phyloP scores from a whole-genome alignment of 1,140 invertebrate genomes.

The Potamilus streckersoni region DNA sequence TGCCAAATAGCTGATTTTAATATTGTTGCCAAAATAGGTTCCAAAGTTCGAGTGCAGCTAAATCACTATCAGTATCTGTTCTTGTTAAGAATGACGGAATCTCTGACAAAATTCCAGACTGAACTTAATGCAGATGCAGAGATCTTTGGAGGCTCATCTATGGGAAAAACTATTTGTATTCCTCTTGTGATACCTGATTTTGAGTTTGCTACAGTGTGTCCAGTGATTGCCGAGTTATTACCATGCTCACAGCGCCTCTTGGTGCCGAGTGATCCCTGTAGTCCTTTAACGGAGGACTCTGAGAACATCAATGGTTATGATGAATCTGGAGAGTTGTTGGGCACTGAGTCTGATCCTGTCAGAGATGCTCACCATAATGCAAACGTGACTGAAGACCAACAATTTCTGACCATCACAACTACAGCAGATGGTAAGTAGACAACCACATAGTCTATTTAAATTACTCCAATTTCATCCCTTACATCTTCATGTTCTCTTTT shows the following conservation, averaged over 20 bases:
- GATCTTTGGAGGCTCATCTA: constrained; percentile 68
- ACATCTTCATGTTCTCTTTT: background rate
- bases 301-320: constrained; percentile 9
- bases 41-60: constrained; percentile 58
- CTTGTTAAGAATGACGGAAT: constrained; percentile 84
- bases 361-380: constrained; percentile 4
- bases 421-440: constrained; percentile 2
- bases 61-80: constrained; percentile 96
- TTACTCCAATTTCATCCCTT: background rate
- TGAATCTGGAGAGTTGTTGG: constrained; percentile 11
- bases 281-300: background rate
- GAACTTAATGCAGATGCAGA: constrained; percentile 81
- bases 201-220: constrained; percentile 89
- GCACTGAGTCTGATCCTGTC: constrained; percentile 5
- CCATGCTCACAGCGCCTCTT: constrained; percentile 23
- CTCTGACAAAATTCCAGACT: constrained; percentile 75
- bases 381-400: background rate
- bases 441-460: background rate
- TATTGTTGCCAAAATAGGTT: constrained; percentile 51
- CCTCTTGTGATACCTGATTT: constrained; percentile 85
- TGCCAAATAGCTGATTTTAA: constrained; percentile 40
- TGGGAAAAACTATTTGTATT: constrained; percentile 62
- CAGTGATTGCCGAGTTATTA: constrained; percentile 44
- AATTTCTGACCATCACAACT: constrained; percentile 2
- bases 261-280: background rate